A percentile compares a stretch with the other conserved stretches of the same genome.
Evolutionary conservation across 1,140 invertebrate species (phyloP).

Genomic region (Ceratitis capitata): DNA sequence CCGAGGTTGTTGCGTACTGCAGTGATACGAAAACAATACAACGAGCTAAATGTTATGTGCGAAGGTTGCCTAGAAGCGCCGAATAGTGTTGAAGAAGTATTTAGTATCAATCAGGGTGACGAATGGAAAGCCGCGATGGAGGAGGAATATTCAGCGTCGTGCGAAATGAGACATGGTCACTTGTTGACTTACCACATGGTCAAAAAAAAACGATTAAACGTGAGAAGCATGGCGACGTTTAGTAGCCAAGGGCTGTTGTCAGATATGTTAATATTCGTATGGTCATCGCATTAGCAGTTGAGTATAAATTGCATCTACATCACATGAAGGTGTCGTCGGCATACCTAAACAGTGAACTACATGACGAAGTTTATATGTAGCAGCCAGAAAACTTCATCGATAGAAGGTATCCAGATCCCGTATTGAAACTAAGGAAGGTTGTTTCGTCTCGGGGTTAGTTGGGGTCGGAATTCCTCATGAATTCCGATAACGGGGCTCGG

Average conservation of each 20-base stretch:
- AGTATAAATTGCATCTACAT: conserved; percentile 46
- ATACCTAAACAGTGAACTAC: no score
- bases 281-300: conserved; percentile 34
- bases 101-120: background rate
- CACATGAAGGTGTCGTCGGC: conserved; percentile 57
- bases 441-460: no score
- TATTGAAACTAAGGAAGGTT: conserved; percentile 52
- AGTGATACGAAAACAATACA: background rate
- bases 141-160: background rate
- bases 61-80: background rate
- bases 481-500: no score
- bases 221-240: conserved; percentile 14
- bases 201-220: no score
- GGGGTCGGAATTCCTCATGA: no score
- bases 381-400: no score
- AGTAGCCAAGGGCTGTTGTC: no score
- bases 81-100: background rate
- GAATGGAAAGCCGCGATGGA: background rate
- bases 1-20: background rate
- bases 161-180: background rate
- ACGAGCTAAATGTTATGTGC: background rate
- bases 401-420: conserved; percentile 48
- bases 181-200: no score
- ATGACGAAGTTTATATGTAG: no score
- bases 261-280: conserved; percentile 41